A percentile compares a stretch with the other conserved stretches of the same genome.
Evolutionary conservation across 1,140 invertebrate species (phyloP).

Genomic region (Drosophila sulfurigaster): DNA sequence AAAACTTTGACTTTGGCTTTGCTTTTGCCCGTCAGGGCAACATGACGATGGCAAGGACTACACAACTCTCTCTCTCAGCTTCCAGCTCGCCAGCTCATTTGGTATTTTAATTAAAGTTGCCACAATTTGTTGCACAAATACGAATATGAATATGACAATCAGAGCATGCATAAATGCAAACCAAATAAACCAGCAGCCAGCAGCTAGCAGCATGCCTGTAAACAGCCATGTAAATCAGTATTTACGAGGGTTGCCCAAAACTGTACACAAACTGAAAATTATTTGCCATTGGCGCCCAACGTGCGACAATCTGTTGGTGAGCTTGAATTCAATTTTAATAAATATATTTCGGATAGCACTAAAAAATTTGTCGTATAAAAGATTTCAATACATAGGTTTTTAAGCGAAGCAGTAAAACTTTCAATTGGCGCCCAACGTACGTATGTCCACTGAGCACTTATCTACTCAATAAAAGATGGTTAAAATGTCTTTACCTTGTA

Average conservation of each 20-base stretch:
- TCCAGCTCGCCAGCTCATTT: conserved; percentile 22
- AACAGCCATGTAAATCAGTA: conserved; percentile 17
- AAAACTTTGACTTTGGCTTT: conserved; percentile 4
- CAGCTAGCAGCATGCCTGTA: conserved; percentile 9
- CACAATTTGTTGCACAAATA: conserved; percentile 52
- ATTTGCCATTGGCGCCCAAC: conserved; percentile 2
- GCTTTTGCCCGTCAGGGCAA: conserved; percentile 13
- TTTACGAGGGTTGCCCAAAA: conserved; percentile 3
- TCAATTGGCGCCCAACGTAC: too few relatives aligned
- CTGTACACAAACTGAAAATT: not conserved
- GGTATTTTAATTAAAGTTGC: conserved; percentile 53
- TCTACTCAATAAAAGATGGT: too few relatives aligned
- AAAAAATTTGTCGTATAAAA: too few relatives aligned
- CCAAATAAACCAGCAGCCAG: not conserved
- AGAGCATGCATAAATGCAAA: conserved; percentile 37
- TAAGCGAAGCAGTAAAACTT: too few relatives aligned
- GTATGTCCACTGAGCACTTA: too few relatives aligned
- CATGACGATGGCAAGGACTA: not conserved
- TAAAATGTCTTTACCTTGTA: too few relatives aligned
- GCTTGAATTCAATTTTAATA: not conserved
- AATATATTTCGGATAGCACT: not conserved
- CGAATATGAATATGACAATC: conserved; percentile 34
- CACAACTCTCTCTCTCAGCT: not conserved
- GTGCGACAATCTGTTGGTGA: not conserved
- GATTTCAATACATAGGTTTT: too few relatives aligned